Evolutionary conservation across 2,888 invertebrate genomes (phyloP).

Genomic region (Onthophagus sagittarius): DNA sequence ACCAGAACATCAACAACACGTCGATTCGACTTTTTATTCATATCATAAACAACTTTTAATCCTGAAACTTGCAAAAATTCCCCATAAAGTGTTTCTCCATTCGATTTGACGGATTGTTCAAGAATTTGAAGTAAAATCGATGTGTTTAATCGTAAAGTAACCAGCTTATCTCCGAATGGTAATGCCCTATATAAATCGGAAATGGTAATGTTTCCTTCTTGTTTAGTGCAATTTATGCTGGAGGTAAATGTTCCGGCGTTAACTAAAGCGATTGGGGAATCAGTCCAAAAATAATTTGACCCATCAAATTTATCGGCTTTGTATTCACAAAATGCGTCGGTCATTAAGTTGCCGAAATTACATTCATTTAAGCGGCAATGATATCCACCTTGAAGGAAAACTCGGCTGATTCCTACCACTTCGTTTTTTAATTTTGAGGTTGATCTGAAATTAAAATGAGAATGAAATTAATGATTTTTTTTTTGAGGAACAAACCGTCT

Average conservation of each 20-base stretch:
- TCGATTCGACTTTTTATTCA: slow-evolving; percentile 55
- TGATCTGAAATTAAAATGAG: too few relatives aligned
- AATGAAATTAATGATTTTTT: too few relatives aligned
- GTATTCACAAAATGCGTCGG: slow-evolving; percentile 70
- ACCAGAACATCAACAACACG: slow-evolving; percentile 62
- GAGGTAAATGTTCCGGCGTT: slow-evolving; percentile 76
- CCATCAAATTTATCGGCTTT: slow-evolving; percentile 51
- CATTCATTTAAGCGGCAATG: slow-evolving; percentile 72
- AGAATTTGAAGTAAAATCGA: slow-evolving; percentile 53
- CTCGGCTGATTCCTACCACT: slow-evolving; percentile 65
- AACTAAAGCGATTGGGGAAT: slow-evolving; percentile 69
- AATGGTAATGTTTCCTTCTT: slow-evolving; percentile 59
- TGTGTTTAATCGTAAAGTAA: slow-evolving; percentile 64
- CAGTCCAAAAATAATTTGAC: slow-evolving; percentile 61
- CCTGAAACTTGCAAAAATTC: slow-evolving; percentile 83
- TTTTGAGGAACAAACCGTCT: too few relatives aligned
- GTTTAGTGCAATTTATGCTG: slow-evolving; percentile 53
- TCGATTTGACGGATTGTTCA: slow-evolving; percentile 39
- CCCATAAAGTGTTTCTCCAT: slow-evolving; percentile 51
- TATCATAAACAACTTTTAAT: slow-evolving; percentile 65
- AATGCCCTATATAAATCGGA: slow-evolving; percentile 69
- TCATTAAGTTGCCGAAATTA: slow-evolving; percentile 77
- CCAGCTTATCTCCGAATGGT: slow-evolving; percentile 72
- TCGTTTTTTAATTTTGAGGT: slow-evolving; percentile 46
- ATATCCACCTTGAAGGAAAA: slow-evolving; percentile 44